Evolutionary conservation across 2,888 invertebrate species (phyloP).

Genomic region (Cheilosia soror): DNA sequence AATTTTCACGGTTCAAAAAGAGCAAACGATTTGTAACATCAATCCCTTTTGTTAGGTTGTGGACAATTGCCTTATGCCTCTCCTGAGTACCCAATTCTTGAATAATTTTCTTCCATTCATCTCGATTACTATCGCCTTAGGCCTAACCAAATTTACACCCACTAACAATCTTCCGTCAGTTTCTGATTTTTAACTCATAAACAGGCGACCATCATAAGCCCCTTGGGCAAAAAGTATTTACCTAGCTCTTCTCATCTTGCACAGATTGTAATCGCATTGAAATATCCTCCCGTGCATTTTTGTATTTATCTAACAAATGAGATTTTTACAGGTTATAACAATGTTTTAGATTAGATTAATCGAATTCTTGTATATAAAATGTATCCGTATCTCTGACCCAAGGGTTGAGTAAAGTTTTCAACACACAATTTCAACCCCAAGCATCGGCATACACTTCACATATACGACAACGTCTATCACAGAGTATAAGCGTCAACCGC

Average conservation of each 20-base stretch:
- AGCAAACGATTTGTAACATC: too few species aligned
- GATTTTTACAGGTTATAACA: constrained; percentile 69
- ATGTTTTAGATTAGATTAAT: constrained; percentile 62
- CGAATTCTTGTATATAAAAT: constrained; percentile 14
- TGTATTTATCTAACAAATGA: constrained; percentile 65
- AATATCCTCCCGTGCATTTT: constrained; percentile 12
- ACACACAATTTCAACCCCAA: constrained; percentile 23
- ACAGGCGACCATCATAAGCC: constrained; percentile 35
- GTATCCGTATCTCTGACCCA: constrained; percentile 21
- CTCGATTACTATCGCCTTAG: neutral
- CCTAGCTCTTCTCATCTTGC: constrained; percentile 11
- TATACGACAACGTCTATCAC: neutral
- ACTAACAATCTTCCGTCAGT: constrained; percentile 26
- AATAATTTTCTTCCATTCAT: too few species aligned
- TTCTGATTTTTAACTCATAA: constrained; percentile 22
- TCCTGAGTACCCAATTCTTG: too few species aligned
- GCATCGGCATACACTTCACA: too few species aligned
- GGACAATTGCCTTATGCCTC: neutral
- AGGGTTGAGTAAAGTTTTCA: constrained; percentile 10
- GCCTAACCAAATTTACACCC: constrained; percentile 33
- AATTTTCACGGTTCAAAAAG: too few species aligned
- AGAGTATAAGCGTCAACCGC: neutral
- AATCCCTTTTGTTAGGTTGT: too few species aligned
- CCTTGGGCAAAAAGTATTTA: constrained; percentile 29
- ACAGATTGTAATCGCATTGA: constrained; percentile 48